Conservation (phyloP, 2,113 vertebrate species). For the Tyrannus savana region DNA sequence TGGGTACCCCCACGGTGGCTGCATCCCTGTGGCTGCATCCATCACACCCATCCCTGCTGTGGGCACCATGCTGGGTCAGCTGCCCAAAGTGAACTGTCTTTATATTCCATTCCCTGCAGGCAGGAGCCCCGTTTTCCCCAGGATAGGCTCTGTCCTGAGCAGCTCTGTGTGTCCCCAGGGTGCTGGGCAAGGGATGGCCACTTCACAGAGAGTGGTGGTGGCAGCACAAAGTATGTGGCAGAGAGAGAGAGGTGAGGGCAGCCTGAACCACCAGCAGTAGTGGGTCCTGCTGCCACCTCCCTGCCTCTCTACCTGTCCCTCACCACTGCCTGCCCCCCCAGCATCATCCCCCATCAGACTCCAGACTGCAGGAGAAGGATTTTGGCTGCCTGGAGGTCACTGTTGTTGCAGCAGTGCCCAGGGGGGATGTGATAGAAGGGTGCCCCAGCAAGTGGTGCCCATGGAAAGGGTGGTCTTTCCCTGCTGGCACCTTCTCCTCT, state of each 20-base stretch:
- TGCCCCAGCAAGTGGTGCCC: not conserved
- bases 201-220: accelerated
- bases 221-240: accelerated
- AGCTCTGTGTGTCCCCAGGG: accelerated
- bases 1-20: not conserved
- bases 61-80: accelerated
- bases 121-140: accelerated
- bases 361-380: accelerated
- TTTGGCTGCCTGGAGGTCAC: accelerated
- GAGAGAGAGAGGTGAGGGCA: not conserved
- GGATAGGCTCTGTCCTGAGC: not conserved
- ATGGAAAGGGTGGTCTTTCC: accelerated
- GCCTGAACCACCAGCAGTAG: not conserved
- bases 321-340: not conserved
- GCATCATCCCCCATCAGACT: accelerated
- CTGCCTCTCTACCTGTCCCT: not conserved
- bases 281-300: not conserved
- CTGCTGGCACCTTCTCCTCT: not conserved
- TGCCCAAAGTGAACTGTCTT: not conserved
- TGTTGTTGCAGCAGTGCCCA: accelerated
- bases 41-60: accelerated
- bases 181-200: accelerated
- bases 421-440: accelerated
- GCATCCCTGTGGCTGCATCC: not conserved
- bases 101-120: accelerated